Evolutionary conservation across 1,140 invertebrate species (phyloP), one percentile per base, ranked within the genome.

Genomic region (Batillaria attramentaria): DNA sequence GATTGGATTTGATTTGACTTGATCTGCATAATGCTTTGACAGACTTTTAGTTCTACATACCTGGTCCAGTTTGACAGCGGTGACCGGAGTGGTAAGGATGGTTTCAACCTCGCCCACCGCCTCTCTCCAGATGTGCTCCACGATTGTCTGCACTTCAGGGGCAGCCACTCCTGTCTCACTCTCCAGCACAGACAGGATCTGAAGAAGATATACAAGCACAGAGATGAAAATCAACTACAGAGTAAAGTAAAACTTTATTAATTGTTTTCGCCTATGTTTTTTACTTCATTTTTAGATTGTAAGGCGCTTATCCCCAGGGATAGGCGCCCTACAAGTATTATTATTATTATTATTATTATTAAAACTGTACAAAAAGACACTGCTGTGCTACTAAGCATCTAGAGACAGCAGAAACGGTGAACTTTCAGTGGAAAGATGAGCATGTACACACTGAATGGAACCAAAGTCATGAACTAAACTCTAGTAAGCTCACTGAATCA

Each of bases 81-180:
- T 60, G 18, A 89, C 39, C 28, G 85, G 79, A 28, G 54, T 46
- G 42, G 65, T 70, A 10, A 91, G 72, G 10, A 87, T 78, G n/a
- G 83, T 42, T 42, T 86, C 84, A n/a, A 90, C 68, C 43, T 90
- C 82, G 39, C 88, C 86, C 8, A 85, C 60, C 18, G 89, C 87
- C 69, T 91, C 90, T 37, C 69, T 60, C 90, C 90, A 91, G 35
- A 91, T 84, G 60, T 88, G 84, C 37, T 89, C 85, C 46, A 90
- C 84, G 16, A 91, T 77, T 16, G 84, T 79, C n/a, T 66, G 66
- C 20, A 87, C 86, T 31, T 78, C 78, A 65, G 62, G 72, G 3
- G 70, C 60, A 13, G 62, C 39, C 46, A 42, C 46, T 57, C 68
- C 77, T 3, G n/a, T n/a, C 31, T 78, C 77, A 72, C 46, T 42